phyloP scores from a whole-genome alignment of 2,888 invertebrate species.

The Tribolium freemani region DNA sequence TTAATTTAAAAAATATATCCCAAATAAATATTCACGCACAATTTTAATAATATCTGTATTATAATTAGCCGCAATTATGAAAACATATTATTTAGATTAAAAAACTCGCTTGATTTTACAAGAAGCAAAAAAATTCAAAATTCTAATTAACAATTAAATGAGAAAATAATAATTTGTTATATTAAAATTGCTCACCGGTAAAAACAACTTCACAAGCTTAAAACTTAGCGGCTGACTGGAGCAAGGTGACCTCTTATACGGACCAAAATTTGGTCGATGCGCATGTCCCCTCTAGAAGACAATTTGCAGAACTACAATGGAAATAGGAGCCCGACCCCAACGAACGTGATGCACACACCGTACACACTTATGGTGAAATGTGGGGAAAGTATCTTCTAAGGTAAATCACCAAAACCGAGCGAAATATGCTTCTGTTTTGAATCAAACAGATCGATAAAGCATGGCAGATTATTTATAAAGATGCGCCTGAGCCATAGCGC shows the following conservation, averaged over 20 bases:
- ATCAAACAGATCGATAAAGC: neutral
- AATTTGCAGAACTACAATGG: slow-evolving; percentile 7
- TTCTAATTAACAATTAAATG: neutral
- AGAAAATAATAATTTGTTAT: too few relatives aligned
- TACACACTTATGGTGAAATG: neutral
- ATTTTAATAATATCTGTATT: neutral
- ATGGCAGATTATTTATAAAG: neutral
- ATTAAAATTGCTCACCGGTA: slow-evolving; percentile 15
- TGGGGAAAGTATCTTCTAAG: neutral
- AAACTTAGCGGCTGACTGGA: slow-evolving; percentile 40
- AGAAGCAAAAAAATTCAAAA: too few relatives aligned
- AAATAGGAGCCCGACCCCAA: neutral
- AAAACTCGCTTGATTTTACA: too few relatives aligned
- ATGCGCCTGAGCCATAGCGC: neutral
- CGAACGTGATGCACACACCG: neutral
- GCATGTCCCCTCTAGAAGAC: slow-evolving; percentile 33
- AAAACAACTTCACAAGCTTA: slow-evolving; percentile 19
- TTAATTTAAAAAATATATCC: neutral
- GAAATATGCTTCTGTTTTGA: neutral
- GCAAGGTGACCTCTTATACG: slow-evolving; percentile 47
- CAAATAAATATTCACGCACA: neutral
- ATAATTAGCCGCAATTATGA: neutral
- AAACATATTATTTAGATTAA: neutral
- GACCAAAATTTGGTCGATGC: slow-evolving; percentile 31
- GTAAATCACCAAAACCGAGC: neutral